Conservation (phyloP, 1,140 invertebrate species). For the Phocides pigmalion region DNA sequence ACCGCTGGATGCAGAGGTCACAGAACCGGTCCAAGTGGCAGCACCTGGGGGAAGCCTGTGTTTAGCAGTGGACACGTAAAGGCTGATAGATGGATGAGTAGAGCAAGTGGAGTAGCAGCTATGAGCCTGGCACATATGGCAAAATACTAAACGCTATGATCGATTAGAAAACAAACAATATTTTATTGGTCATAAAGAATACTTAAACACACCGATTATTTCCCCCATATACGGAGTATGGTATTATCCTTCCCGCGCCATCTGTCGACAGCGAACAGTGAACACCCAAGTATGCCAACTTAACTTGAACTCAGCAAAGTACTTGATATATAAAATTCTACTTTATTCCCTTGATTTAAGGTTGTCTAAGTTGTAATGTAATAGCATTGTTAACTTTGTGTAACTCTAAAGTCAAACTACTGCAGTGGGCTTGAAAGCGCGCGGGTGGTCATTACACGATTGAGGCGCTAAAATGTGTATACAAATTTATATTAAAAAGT, state of each 20-base stretch:
- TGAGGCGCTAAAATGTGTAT: conserved; percentile 59
- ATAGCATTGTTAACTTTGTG: conserved; percentile 25
- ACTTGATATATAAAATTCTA: conserved; percentile 30
- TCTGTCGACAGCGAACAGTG: conserved; percentile 62
- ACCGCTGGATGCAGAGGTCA: no score
- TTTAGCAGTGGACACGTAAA: no score
- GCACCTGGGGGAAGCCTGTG: no score
- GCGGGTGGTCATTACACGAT: conserved; percentile 68
- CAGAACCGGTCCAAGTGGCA: no score
- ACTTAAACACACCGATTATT: conserved; percentile 43
- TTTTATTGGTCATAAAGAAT: conserved; percentile 63
- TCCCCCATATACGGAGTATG: conserved; percentile 57
- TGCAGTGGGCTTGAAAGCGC: conserved; percentile 51
- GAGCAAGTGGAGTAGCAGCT: no score
- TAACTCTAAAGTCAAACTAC: conserved; percentile 57
- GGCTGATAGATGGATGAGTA: no score
- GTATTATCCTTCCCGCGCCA: conserved; percentile 68
- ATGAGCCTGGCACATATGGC: conserved; percentile 16
- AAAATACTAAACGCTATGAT: conserved; percentile 37
- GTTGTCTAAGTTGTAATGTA: conserved; percentile 1
- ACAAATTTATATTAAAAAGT: neutral
- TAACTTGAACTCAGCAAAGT: neutral
- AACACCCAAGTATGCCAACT: conserved; percentile 20
- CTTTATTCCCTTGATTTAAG: conserved; percentile 33
- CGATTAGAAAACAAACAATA: conserved; percentile 65